Conservation (phyloP, 2,888 invertebrate genomes). For the Phania funesta region DNA sequence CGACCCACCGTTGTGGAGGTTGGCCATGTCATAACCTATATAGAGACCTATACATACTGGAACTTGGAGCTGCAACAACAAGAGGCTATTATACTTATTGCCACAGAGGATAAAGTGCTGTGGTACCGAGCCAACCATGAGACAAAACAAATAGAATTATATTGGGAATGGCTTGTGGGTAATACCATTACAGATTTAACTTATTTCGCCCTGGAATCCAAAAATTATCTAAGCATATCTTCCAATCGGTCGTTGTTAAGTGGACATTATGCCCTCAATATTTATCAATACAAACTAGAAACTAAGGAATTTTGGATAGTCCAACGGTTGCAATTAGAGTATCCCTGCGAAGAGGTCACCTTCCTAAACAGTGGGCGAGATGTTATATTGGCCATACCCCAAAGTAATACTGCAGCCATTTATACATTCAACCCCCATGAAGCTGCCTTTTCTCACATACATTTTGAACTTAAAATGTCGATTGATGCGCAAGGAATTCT, state of each 20-base stretch:
- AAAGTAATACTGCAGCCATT: conserved; percentile 72
- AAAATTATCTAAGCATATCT: conserved; percentile 72
- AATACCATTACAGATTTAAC: conserved; percentile 69
- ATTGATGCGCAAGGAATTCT: conserved; percentile 73
- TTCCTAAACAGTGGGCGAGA: conserved; percentile 77
- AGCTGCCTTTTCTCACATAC: conserved; percentile 66
- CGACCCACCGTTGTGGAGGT: conserved; percentile 64
- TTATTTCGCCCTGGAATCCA: conserved; percentile 71
- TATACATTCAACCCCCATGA: conserved; percentile 74
- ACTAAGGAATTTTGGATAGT: conserved; percentile 76
- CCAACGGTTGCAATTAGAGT: conserved; percentile 74
- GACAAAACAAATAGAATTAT: conserved; percentile 56
- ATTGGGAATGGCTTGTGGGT: conserved; percentile 76
- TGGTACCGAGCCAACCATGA: conserved; percentile 73
- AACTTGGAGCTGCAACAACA: conserved; percentile 70
- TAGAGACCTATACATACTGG: conserved; percentile 75
- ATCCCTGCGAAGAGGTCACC: conserved; percentile 71
- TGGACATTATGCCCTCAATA: conserved; percentile 71
- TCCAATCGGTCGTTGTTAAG: conserved; percentile 67
- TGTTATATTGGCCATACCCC: conserved; percentile 76
- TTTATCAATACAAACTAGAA: conserved; percentile 75
- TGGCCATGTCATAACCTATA: conserved; percentile 66
- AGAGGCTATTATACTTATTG: conserved; percentile 73
- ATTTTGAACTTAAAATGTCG: conserved; percentile 63
- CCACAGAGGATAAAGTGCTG: conserved; percentile 70